phyloP scores from a whole-genome alignment of 2,888 invertebrate genomes.

The Temnothorax ravouxi region DNA sequence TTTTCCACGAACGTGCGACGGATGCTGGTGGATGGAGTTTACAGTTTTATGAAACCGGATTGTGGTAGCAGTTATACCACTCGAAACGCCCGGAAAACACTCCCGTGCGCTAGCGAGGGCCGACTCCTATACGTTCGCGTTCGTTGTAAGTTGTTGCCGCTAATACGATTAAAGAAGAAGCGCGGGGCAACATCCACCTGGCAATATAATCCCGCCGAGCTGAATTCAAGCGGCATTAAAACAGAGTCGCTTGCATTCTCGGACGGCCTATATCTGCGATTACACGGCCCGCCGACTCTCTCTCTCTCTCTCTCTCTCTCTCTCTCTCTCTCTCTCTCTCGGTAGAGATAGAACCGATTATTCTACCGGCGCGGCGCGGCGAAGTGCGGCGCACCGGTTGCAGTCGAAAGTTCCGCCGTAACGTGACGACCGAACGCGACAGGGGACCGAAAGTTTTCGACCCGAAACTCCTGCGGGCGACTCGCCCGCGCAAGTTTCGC shows the following conservation, averaged over 20 bases:
- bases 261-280: slow-evolving; percentile 64
- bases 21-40: slow-evolving; percentile 66
- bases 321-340: background rate
- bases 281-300: slow-evolving; percentile 53
- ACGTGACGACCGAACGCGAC: slow-evolving; percentile 60
- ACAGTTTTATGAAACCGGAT: slow-evolving; percentile 69
- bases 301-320: too few species aligned
- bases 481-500: slow-evolving; percentile 56
- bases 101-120: background rate
- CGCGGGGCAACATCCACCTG: background rate
- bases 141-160: slow-evolving; percentile 53
- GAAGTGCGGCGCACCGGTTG: slow-evolving; percentile 62
- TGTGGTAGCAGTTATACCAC: slow-evolving; percentile 65
- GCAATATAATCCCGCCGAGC: slow-evolving; percentile 13
- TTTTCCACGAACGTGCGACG: slow-evolving; percentile 66
- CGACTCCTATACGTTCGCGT: slow-evolving; percentile 15
- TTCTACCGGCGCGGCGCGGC: slow-evolving; percentile 58
- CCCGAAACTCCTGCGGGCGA: slow-evolving; percentile 52
- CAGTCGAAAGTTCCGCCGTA: slow-evolving; percentile 68
- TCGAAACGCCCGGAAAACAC: slow-evolving; percentile 65
- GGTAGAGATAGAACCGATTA: slow-evolving; percentile 69
- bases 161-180: slow-evolving; percentile 59
- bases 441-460: slow-evolving; percentile 47
- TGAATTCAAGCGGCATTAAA: slow-evolving; percentile 49
- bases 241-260: slow-evolving; percentile 52